These are phyloP conservation scores for Phrynocephalus versicolor DNA, from an alignment of 2,113 vertebrate species.

Conservation along the genomic window DNA sequence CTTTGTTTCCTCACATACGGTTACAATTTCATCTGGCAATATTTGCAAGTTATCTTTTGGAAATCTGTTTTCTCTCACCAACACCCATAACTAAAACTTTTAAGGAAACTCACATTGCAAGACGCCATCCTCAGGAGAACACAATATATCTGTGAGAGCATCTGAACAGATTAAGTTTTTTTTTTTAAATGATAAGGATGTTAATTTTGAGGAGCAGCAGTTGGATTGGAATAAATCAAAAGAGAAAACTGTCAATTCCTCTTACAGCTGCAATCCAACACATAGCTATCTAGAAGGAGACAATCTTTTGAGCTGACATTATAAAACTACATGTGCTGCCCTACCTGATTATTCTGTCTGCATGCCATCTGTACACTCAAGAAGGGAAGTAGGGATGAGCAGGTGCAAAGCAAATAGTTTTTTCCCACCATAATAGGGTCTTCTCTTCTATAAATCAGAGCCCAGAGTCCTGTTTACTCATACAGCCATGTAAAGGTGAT, in stretches of 20 bases:
- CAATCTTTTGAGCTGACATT: not conserved
- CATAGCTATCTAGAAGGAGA: not conserved
- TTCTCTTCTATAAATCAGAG: not conserved
- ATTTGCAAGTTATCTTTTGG: not conserved
- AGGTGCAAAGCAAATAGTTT: not conserved
- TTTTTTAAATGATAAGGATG: not conserved
- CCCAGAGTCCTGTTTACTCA: not conserved
- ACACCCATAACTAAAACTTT: not conserved
- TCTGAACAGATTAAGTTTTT: not conserved
- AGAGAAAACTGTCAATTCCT: not conserved
- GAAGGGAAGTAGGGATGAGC: not conserved
- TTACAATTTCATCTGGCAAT: not conserved
- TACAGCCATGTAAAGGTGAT: not conserved
- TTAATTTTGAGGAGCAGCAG: not conserved
- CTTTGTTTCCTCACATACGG: conserved; percentile 61
- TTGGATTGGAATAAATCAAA: not conserved
- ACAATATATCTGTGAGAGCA: not conserved
- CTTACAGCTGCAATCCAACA: not conserved
- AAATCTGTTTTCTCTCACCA: not conserved
- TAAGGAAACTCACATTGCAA: not conserved
- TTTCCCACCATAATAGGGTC: not conserved
- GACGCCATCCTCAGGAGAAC: not conserved
- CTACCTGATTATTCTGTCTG: not conserved
- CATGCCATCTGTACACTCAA: not conserved
- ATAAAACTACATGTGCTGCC: not conserved